Percentiles rank a stretch among this genome's conserved stretches.
Conservation (phyloP, 92 coral and sea anemone genomes). For the Zoanthus solanderi region DNA sequence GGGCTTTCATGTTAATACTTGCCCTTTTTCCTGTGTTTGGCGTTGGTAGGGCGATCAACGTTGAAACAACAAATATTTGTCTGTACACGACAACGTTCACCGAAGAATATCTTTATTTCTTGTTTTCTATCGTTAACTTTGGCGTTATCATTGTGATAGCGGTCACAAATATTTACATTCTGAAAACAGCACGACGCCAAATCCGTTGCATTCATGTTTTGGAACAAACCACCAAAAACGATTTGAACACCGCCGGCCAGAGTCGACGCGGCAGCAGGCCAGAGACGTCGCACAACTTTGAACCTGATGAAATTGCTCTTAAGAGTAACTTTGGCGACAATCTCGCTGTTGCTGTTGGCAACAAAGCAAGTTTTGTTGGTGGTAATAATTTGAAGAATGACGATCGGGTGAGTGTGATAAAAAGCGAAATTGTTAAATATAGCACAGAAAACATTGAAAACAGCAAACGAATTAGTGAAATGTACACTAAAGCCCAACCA, state of each 20-base stretch:
- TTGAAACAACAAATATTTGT: slow-evolving; percentile 76
- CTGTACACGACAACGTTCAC: slow-evolving; percentile 81
- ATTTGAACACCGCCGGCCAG: slow-evolving; percentile 40
- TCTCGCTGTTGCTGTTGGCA: not conserved
- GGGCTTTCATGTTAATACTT: slow-evolving; percentile 70
- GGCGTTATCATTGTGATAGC: slow-evolving; percentile 72
- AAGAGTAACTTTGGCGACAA: not conserved
- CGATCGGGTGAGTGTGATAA: not conserved
- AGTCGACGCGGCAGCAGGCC: slow-evolving; percentile 13
- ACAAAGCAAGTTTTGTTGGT: not conserved
- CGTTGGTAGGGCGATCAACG: slow-evolving; percentile 75
- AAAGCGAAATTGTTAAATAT: not conserved
- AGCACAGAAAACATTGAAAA: not conserved
- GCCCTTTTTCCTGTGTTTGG: slow-evolving; percentile 82
- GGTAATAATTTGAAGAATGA: not conserved
- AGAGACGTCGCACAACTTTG: not conserved
- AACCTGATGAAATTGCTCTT: not conserved
- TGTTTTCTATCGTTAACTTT: slow-evolving; percentile 87
- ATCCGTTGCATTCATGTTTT: slow-evolving; percentile 76
- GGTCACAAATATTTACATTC: slow-evolving; percentile 81
- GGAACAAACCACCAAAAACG: slow-evolving; percentile 41
- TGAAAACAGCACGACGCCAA: slow-evolving; percentile 83
- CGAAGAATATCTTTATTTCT: slow-evolving; percentile 74
- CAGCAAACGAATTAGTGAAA: not conserved
- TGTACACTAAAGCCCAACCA: not conserved